phyloP scores from a whole-genome alignment of 2,113 vertebrate genomes.

The Eidolon helvum region DNA sequence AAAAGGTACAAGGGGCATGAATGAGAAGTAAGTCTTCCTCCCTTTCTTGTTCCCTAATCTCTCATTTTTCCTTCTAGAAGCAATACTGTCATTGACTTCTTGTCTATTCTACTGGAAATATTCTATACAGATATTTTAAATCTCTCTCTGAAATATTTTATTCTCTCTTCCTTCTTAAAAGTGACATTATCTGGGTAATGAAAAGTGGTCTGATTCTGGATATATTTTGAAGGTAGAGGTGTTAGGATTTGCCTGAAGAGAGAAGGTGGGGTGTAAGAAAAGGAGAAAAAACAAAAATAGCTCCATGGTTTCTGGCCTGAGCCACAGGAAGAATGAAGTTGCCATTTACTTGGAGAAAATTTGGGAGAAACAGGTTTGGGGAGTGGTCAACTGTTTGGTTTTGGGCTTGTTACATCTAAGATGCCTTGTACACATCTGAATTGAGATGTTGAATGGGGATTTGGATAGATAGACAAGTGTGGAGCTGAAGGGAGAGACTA shows the following conservation, averaged over 20 bases:
- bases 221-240: neutral
- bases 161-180: neutral
- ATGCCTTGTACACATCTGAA: neutral
- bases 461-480: neutral
- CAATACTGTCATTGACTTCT: neutral
- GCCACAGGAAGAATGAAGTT: neutral
- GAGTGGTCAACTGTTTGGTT: neutral
- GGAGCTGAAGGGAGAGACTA: neutral
- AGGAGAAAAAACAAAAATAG: neutral
- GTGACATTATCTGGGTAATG: neutral
- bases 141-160: slow-evolving; percentile 17
- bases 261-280: neutral
- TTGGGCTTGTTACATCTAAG: neutral
- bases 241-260: neutral
- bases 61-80: neutral
- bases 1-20: neutral
- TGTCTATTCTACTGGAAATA: neutral
- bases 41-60: neutral
- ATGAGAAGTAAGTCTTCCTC: neutral
- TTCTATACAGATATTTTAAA: neutral
- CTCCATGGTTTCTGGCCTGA: neutral
- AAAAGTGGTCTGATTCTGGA: neutral
- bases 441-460: neutral
- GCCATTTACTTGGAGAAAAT: neutral
- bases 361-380: neutral